Conservation (phyloP, 2,797 vertebrate genomes). For the Emydoidea blandingii region DNA sequence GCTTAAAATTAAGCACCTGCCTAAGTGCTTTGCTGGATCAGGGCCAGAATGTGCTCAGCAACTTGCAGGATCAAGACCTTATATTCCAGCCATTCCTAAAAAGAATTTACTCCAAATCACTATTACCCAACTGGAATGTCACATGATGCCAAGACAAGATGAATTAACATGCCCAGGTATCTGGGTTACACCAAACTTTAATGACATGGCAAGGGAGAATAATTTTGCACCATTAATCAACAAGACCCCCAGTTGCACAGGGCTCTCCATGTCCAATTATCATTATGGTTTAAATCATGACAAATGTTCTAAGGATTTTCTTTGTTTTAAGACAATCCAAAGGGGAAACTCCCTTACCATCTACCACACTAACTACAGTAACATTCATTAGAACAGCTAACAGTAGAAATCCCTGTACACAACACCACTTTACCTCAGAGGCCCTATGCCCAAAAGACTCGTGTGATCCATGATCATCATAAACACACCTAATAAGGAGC, state of each 20-base stretch:
- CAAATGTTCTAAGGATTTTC: neutral
- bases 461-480: conserved; percentile 31
- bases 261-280: neutral
- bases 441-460: conserved; percentile 47
- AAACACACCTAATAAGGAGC: conserved; percentile 41
- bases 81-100: neutral
- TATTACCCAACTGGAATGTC: neutral
- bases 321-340: neutral
- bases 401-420: neutral
- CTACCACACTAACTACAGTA: neutral
- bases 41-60: neutral
- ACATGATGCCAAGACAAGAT: neutral
- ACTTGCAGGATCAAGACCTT: neutral
- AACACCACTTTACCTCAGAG: neutral
- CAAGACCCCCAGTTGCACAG: conserved; percentile 5
- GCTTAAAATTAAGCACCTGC: neutral
- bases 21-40: neutral
- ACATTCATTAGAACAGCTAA: neutral
- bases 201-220: neutral
- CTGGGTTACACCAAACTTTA: neutral
- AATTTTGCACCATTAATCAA: conserved; percentile 17
- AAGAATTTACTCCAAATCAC: neutral
- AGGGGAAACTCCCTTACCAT: neutral
- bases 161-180: neutral
- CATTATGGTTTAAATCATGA: neutral